These are phyloP conservation scores for Myotis yumanensis DNA, from an alignment of 2,113 vertebrate genomes.

Conservation along the genomic window DNA sequence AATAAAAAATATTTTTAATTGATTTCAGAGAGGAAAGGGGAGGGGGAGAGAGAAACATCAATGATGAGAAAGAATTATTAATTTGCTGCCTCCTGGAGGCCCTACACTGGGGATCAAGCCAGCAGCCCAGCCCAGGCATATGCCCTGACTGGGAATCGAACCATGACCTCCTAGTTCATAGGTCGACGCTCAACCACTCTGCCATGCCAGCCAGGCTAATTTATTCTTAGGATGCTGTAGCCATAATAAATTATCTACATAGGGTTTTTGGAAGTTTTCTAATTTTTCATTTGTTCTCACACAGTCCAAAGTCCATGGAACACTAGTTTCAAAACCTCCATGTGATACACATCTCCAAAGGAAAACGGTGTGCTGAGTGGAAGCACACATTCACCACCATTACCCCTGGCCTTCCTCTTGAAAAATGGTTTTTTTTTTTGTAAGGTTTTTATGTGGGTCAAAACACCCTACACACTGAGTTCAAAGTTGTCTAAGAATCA, in stretches of 20 bases:
- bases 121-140: too few relatives aligned
- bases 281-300: slow-evolving; percentile 2
- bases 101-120: too few relatives aligned
- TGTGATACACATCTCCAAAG: not conserved
- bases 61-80: too few relatives aligned
- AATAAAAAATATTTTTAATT: too few relatives aligned
- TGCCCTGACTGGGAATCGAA: too few relatives aligned
- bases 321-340: not conserved
- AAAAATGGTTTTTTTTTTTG: not conserved
- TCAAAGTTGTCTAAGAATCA: slow-evolving; percentile 49
- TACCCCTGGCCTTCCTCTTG: not conserved
- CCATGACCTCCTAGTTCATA: too few relatives aligned
- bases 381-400: not conserved
- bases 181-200: too few relatives aligned
- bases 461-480: slow-evolving; percentile 45
- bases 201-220: not conserved
- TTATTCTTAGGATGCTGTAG: rapidly evolving
- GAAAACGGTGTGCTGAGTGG: not conserved
- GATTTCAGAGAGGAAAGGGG: too few relatives aligned
- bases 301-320: not conserved
- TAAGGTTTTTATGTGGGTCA: slow-evolving; percentile 57
- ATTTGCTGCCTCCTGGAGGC: too few relatives aligned
- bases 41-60: too few relatives aligned
- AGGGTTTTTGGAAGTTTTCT: not conserved
- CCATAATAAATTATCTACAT: slow-evolving; percentile 8